Evolutionary conservation across 2,113 vertebrate genomes (phyloP).

Genomic region (Bolborhynchus lineola): DNA sequence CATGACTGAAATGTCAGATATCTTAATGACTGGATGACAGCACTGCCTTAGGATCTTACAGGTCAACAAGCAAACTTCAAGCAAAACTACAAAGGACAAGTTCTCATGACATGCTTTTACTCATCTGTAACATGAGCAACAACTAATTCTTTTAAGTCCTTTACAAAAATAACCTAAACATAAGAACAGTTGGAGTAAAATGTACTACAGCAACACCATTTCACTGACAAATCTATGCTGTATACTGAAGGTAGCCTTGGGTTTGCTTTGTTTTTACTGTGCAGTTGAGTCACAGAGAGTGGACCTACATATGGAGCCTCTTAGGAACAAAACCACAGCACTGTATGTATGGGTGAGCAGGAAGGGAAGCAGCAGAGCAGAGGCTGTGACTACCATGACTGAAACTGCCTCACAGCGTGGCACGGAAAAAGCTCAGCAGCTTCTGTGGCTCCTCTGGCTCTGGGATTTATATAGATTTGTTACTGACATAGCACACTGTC

Average conservation of each 20-base stretch:
- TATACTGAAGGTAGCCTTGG: not conserved
- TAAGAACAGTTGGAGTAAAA: not conserved
- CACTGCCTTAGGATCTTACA: not conserved
- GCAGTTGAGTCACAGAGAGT: not conserved
- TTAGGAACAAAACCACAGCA: not conserved
- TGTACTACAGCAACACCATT: not conserved
- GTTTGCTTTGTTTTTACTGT: not conserved
- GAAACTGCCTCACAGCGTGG: not conserved
- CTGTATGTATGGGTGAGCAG: not conserved
- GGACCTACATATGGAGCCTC: not conserved
- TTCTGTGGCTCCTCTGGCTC: not conserved
- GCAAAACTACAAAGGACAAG: not conserved
- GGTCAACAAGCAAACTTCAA: not conserved
- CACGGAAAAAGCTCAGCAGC: fast-evolving
- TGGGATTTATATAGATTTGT: not conserved
- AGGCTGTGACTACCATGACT: not conserved
- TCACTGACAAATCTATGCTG: not conserved
- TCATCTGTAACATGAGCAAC: not conserved
- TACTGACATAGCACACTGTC: not conserved
- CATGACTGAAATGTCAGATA: not conserved
- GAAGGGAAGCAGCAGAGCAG: not conserved
- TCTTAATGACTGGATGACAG: not conserved
- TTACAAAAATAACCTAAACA: not conserved
- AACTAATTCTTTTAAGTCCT: not conserved
- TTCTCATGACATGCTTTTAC: not conserved